phyloP scores from a whole-genome alignment of 2,888 invertebrate species.

The Cremastobaeus sp. region DNA sequence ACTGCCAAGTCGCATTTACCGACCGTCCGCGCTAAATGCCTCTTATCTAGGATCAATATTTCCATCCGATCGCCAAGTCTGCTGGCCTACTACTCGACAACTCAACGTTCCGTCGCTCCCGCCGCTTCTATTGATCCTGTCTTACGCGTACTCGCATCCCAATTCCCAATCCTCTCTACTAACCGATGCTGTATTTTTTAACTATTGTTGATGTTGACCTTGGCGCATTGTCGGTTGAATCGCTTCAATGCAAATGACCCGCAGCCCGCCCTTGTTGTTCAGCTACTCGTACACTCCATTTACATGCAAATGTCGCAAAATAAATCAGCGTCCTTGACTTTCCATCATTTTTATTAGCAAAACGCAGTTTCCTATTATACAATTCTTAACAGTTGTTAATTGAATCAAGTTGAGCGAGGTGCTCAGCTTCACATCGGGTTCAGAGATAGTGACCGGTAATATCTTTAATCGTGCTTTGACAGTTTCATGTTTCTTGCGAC shows the following conservation, averaged over 20 bases:
- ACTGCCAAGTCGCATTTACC: conserved; percentile 65
- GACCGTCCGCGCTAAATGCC: conserved; percentile 64
- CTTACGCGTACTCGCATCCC: conserved; percentile 43
- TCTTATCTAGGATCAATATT: conserved; percentile 75
- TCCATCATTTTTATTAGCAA: too few species aligned
- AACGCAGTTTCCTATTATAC: too few species aligned
- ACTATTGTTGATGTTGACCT: conserved; percentile 32
- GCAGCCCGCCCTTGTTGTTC: background rate
- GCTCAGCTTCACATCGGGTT: too few species aligned
- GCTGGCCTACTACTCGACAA: conserved; percentile 70
- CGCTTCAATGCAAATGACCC: background rate
- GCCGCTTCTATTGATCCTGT: conserved; percentile 67
- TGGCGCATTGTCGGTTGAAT: conserved; percentile 16
- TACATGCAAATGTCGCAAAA: background rate
- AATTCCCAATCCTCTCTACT: conserved; percentile 52
- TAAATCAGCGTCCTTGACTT: too few species aligned
- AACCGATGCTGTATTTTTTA: conserved; percentile 13
- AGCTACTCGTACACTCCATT: background rate
- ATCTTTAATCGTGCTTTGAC: too few species aligned
- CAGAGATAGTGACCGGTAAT: too few species aligned
- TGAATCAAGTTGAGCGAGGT: too few species aligned
- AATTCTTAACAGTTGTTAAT: too few species aligned
- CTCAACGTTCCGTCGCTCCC: conserved; percentile 66
- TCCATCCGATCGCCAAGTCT: conserved; percentile 70
- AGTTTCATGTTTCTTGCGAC: too few species aligned